Evolutionary conservation across 1,140 invertebrate genomes (phyloP).

Genomic region (Adoxophyes honmai): DNA sequence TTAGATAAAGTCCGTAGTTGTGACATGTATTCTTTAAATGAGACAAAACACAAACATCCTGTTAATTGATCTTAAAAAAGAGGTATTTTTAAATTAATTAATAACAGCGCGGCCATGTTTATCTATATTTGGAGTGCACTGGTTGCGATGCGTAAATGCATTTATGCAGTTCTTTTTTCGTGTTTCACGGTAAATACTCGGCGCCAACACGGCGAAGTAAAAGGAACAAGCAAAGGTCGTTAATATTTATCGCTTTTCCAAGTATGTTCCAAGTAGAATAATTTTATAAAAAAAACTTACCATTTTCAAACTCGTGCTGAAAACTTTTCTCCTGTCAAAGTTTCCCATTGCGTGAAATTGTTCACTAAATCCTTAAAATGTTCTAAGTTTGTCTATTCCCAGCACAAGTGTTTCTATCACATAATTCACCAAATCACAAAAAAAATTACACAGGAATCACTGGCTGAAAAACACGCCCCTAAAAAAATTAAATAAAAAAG

Average conservation of each 20-base stretch:
- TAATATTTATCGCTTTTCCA: neutral
- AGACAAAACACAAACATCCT: no score
- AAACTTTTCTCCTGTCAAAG: slow-evolving; percentile 23
- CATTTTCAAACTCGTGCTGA: slow-evolving; percentile 32
- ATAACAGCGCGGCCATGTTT: no score
- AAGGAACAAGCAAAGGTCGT: slow-evolving; percentile 1
- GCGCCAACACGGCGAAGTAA: neutral
- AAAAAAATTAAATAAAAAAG: slow-evolving; percentile 37
- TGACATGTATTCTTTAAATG: no score
- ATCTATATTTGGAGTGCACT: neutral
- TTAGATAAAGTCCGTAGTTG: no score
- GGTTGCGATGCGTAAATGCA: neutral
- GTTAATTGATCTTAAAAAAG: no score
- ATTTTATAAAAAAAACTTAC: slow-evolving; percentile 26
- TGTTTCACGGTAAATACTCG: slow-evolving; percentile 7
- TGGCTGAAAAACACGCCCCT: slow-evolving; percentile 37
- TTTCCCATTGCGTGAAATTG: slow-evolving; percentile 32
- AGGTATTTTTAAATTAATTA: no score
- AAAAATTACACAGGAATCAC: slow-evolving; percentile 32
- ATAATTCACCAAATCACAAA: slow-evolving; percentile 57
- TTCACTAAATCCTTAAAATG: slow-evolving; percentile 38
- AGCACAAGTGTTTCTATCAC: slow-evolving; percentile 47
- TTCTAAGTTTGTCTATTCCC: slow-evolving; percentile 20
- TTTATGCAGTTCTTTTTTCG: neutral
- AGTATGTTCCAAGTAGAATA: no score